These are phyloP conservation scores for Sebastes minor DNA, from an alignment of 2,797 vertebrate species.

Conservation along the genomic window DNA sequence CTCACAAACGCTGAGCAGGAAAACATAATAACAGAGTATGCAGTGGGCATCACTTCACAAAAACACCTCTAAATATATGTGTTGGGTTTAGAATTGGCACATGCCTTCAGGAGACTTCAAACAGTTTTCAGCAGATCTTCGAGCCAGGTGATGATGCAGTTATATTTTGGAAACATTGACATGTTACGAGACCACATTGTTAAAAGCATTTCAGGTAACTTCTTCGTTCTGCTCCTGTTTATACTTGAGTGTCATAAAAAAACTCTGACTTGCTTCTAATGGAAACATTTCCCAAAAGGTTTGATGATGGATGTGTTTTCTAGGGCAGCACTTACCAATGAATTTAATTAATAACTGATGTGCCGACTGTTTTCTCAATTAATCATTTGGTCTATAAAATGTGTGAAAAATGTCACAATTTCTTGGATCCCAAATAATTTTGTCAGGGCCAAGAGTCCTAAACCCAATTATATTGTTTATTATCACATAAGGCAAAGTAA, in stretches of 20 bases:
- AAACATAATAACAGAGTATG: constrained; percentile 15
- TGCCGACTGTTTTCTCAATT: neutral
- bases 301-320: neutral
- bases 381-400: neutral
- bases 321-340: neutral
- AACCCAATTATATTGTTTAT: neutral
- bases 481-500: neutral
- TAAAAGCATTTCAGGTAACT: neutral
- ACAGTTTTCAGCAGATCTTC: constrained; percentile 3
- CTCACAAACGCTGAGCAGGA: constrained; percentile 4
- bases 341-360: neutral
- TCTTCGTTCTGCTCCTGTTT: neutral
- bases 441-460: neutral
- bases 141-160: neutral
- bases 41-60: neutral
- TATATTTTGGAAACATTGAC: constrained; percentile 23
- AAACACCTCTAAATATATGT: constrained; percentile 28
- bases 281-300: neutral
- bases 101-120: constrained; percentile 4
- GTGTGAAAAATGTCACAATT: neutral
- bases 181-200: neutral
- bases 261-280: neutral
- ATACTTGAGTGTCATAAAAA: neutral
- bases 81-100: constrained; percentile 18
- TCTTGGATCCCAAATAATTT: neutral